A percentile compares a stretch with the other conserved stretches of the same genome.
Evolutionary conservation across 2,113 vertebrate genomes (phyloP).

Genomic region (Gallinago undulata): DNA sequence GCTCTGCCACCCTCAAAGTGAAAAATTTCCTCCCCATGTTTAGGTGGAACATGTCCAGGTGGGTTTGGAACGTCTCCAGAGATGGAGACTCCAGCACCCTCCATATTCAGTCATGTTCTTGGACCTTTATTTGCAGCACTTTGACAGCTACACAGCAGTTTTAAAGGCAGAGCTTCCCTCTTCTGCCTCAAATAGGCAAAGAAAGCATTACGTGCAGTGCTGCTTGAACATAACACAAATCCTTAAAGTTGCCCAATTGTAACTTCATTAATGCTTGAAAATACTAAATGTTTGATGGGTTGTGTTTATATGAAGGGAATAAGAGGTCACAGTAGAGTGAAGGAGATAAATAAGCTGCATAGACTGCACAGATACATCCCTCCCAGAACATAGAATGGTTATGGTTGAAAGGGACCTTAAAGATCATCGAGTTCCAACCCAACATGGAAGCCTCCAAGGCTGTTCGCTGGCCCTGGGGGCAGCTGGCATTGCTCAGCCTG

Average conservation of each 20-base stretch:
- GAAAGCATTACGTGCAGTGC: not conserved
- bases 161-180: not conserved
- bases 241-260: not conserved
- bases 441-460: not conserved
- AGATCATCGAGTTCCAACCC: too few relatives aligned
- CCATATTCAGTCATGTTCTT: not conserved
- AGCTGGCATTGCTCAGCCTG: not conserved
- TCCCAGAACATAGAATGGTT: not conserved
- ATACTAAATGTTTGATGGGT: not conserved
- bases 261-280: not conserved
- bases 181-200: not conserved
- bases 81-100: too few relatives aligned
- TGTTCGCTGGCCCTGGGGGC: not conserved
- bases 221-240: not conserved
- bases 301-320: not conserved
- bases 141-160: not conserved
- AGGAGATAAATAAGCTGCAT: not conserved
- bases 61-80: too few relatives aligned
- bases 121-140: not conserved
- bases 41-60: too few relatives aligned
- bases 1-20: too few relatives aligned
- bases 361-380: not conserved
- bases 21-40: too few relatives aligned
- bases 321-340: not conserved
- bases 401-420: too few relatives aligned